Evolutionary conservation across 2,888 invertebrate species (phyloP).

Genomic region (Penaeus monodon): DNA sequence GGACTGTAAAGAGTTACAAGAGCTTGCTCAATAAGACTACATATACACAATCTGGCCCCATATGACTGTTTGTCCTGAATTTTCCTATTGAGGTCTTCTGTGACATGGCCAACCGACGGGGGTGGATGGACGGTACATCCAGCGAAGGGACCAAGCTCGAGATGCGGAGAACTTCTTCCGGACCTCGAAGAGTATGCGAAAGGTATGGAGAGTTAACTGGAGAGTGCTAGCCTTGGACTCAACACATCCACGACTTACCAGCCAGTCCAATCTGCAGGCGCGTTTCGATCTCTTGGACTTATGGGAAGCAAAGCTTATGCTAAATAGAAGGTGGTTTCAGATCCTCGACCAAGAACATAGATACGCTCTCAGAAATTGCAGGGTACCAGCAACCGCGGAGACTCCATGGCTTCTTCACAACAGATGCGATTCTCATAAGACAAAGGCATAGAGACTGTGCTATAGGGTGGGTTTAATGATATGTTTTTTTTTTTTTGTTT

Average conservation of each 20-base stretch:
- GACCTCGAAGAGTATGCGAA: slow-evolving; percentile 64
- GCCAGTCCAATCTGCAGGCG: background rate
- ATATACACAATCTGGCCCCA: slow-evolving; percentile 17
- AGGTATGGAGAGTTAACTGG: slow-evolving; percentile 68
- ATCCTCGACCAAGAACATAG: background rate
- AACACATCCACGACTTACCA: no score
- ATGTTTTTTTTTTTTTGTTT: background rate
- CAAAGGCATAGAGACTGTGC: background rate
- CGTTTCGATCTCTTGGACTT: slow-evolving; percentile 10
- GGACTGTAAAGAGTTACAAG: background rate
- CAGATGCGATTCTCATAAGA: background rate
- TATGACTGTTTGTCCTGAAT: slow-evolving; percentile 64
- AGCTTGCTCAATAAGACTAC: background rate
- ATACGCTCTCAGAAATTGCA: background rate
- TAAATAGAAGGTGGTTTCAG: background rate
- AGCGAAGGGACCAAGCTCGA: slow-evolving; percentile 24
- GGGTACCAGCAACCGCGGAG: background rate
- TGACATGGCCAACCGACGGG: no score
- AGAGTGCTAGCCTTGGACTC: background rate
- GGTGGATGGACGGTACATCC: slow-evolving; percentile 48
- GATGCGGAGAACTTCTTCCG: slow-evolving; percentile 54
- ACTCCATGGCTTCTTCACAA: background rate
- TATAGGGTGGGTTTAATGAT: slow-evolving; percentile 60
- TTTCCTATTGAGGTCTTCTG: slow-evolving; percentile 26
- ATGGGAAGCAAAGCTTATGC: background rate